A percentile compares a stretch with the other conserved stretches of the same genome.
Evolutionary conservation across 2,888 invertebrate species (phyloP).

Genomic region (Ormyrus thymus): DNA sequence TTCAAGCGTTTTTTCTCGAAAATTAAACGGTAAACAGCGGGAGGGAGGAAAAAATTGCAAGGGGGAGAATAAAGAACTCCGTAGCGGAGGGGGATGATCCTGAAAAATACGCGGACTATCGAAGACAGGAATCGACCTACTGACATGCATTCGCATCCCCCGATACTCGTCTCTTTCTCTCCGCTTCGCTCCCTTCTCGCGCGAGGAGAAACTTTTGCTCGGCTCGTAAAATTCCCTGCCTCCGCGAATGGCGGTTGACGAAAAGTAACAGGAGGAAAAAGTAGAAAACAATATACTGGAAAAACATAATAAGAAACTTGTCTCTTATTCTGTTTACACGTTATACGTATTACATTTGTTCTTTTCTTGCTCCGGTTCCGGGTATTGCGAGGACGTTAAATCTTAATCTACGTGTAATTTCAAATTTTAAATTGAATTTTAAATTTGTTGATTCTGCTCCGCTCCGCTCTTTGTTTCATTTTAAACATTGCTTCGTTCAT

Average conservation of each 20-base stretch:
- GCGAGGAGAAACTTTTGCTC: conserved; percentile 47
- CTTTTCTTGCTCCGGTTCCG: not conserved
- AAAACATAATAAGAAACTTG: conserved; percentile 45
- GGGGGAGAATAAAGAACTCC: not conserved
- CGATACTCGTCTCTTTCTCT: conserved; percentile 3
- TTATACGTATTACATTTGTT: not conserved
- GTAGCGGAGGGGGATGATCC: conserved; percentile 4
- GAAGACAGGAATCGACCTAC: conserved; percentile 54
- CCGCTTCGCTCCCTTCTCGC: not conserved
- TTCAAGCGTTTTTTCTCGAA: no score
- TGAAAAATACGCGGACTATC: conserved; percentile 43
- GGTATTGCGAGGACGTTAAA: not conserved
- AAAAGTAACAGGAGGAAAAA: conserved; percentile 38
- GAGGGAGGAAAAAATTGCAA: no score
- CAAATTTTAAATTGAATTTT: not conserved
- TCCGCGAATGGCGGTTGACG: conserved; percentile 45
- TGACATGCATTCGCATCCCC: conserved; percentile 50
- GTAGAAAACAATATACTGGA: conserved; percentile 42
- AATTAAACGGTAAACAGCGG: no score
- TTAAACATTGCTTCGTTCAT: no score
- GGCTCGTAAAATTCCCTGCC: conserved; percentile 41
- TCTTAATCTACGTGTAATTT: not conserved
- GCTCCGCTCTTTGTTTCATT: no score
- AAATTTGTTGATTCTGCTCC: no score
- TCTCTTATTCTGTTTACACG: conserved; percentile 41